Base-by-base conservation (phyloP, 1,140 invertebrate species). In the Drosophila pallidifrons region DNA sequence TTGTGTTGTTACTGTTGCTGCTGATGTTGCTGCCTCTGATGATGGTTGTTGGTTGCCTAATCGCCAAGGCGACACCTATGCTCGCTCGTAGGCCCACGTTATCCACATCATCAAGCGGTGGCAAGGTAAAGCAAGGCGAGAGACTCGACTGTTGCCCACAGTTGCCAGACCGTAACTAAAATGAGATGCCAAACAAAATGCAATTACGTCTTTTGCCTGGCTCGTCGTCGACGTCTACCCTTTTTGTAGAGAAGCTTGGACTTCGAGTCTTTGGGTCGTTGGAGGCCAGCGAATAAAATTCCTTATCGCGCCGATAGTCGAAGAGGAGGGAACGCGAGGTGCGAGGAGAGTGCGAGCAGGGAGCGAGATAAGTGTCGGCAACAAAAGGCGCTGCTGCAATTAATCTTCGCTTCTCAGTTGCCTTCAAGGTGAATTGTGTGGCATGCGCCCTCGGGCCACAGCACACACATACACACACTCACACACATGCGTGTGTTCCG, bases 341-440 rank as follows among this genome's bases (percentile, higher is more conserved):
- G 20, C 13, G 43, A 49, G 65, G 1, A 69, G 25, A 4, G 38
- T 25, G 32, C 10, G 35, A 49, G 65, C 4, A 11, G 25, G 16
- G 16, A 67, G 64, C 13, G n/a, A 81, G 75, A 89, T 89, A 81
- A 67, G 59, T 70, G 74, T 43, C 61, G 52, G 83, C 80, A 82
- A 90, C 87, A 91, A 90, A 91, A 82, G 87, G 72, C 72, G 25
- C 80, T 72, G 77, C 74, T 75, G 87, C 87, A 91, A 90, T 90
- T 90, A 90, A 90, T 90, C 87, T 90, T 90, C 87, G 82, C 85
- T 88, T 85, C 86, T 88, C 77, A 81, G 85, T 88, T 85, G 81
- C 81, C 85, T 83, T 81, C 85, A 83, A 88, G 85, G 83, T 88
- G 83, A 88, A 83, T 88, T 83, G 80, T 88, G 81, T 83, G 83